Base-by-base conservation (phyloP, 2,113 vertebrate species). In the Gobiocypris rarus region DNA sequence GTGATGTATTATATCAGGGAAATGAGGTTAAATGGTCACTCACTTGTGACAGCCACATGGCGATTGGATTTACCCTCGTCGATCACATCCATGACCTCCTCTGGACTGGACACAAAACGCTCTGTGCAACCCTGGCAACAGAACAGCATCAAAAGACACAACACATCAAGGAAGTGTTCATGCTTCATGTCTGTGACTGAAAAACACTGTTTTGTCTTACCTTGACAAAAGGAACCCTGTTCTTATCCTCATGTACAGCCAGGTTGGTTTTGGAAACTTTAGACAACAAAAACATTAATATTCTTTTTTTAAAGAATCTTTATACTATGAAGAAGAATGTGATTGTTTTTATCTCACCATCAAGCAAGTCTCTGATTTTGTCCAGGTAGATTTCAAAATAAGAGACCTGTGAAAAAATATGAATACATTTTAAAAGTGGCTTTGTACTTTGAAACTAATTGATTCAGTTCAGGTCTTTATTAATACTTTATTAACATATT, bases 361-460 rank as follows among this genome's bases (percentile, higher is more conserved):
- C 98, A 0, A 99, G 91, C 0, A 99, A 92, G 90, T 99, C 97
- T 92, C 97, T 92, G 89, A 99, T 99, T 95, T 98, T 99, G 92
- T 99, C 98, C 94, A 99, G 88, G 91, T 99, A 99, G 85, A 99
- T 99, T 93, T 99, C 97, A 94, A 99, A 99, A 93, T 99, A 99
- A 86, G 97, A 99, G 75, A 99, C 97, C 97, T 99, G 75, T 65
- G 85, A 31, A 19, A 69, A 31, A 17, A 54, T 24, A 22, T 34
- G 17, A 63, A 10, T 9, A 8, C 1, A 10, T 52, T 7, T 9
- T 10, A 17, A 34, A 31, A 34, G 14, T 59, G 56, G 17, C 8
- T 58, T 58, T 10, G 3, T 58, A 59, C 58, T 59, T 59, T 24
- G n/a, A 59, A 59, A 54, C 2, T 54, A 54, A 54, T 48, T 22